A percentile compares a stretch with the other conserved stretches of the same genome.
Conservation (phyloP, 37 sponge, comb jelly and placozoan genomes). For the Aplysina aerophoba region DNA sequence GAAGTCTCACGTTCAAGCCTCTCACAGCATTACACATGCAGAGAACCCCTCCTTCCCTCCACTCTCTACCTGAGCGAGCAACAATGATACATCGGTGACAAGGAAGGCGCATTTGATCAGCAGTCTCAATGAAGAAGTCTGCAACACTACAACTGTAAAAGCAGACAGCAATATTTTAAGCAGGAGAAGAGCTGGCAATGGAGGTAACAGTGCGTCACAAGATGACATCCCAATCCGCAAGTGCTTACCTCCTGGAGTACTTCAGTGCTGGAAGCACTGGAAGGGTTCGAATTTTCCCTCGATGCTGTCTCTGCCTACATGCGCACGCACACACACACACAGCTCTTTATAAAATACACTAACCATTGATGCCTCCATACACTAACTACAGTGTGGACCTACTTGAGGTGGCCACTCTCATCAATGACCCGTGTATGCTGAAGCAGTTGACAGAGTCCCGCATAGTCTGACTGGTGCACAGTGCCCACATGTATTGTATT, state of each 20-base stretch:
- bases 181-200: too few relatives aligned
- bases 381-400: neutral
- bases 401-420: too few relatives aligned
- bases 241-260: too few relatives aligned
- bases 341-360: too few relatives aligned
- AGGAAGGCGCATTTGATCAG: slow-evolving; percentile 10
- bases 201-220: too few relatives aligned
- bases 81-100: slow-evolving; percentile 85
- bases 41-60: neutral
- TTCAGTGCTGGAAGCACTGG: too few relatives aligned
- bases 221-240: too few relatives aligned
- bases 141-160: neutral
- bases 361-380: too few relatives aligned
- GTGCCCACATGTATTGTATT: neutral
- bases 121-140: slow-evolving; percentile 22
- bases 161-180: too few relatives aligned
- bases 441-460: neutral
- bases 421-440: neutral
- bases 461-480: neutral
- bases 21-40: neutral
- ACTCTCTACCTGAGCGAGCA: slow-evolving; percentile 73
- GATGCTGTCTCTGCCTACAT: too few relatives aligned
- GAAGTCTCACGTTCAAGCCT: neutral
- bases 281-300: too few relatives aligned
- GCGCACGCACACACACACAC: too few relatives aligned